Evolutionary conservation across 1,140 invertebrate genomes (phyloP).

Genomic region (Drosophila leontia): DNA sequence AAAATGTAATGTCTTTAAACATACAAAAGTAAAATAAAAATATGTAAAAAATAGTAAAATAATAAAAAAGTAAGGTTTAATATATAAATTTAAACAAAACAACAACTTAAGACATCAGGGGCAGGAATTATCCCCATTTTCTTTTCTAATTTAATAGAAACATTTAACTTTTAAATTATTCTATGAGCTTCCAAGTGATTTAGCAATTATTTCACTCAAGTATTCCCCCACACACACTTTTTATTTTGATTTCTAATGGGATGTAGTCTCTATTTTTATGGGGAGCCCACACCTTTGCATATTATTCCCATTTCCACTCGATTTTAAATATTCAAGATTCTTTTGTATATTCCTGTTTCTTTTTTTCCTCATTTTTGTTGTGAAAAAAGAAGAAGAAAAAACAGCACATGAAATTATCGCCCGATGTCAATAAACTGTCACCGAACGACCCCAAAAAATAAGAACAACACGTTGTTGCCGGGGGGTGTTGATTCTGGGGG

Average conservation of each 20-base stretch:
- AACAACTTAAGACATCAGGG: background rate
- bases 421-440: constrained; percentile 52
- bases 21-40: background rate
- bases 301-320: constrained; percentile 17
- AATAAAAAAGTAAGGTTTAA: background rate
- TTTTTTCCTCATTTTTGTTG: background rate
- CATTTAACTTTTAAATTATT: background rate
- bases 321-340: constrained; percentile 31
- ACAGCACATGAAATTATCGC: constrained; percentile 47
- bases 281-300: constrained; percentile 26
- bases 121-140: too few relatives aligned
- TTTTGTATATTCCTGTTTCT: background rate
- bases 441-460: constrained; percentile 45
- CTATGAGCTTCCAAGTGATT: background rate
- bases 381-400: constrained; percentile 10
- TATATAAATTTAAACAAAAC: background rate
- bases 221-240: background rate
- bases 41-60: background rate
- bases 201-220: constrained; percentile 8
- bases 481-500: background rate
- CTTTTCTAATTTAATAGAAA: background rate
- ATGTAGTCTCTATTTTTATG: constrained; percentile 4
- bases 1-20: background rate
- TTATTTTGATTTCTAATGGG: background rate
- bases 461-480: constrained; percentile 13